phyloP scores from a whole-genome alignment of 2,888 invertebrate species.

The Tupiocoris notatus region DNA sequence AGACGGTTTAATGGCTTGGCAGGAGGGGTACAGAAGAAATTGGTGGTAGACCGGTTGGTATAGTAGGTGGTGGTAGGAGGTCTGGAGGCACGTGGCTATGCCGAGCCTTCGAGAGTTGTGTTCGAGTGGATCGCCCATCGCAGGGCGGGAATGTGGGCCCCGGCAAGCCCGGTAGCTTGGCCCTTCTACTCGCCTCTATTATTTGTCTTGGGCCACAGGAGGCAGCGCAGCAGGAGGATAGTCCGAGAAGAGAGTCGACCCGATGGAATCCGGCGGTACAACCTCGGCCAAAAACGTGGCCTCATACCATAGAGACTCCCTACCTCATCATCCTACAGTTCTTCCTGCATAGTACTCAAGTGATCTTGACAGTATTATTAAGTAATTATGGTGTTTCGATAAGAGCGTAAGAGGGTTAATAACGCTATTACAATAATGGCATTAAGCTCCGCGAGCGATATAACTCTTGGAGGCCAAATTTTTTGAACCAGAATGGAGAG shows the following conservation, averaged over 20 bases:
- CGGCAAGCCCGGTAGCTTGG: slow-evolving; percentile 46
- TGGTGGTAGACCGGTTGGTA: neutral
- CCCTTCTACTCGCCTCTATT: slow-evolving; percentile 46
- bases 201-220: slow-evolving; percentile 46
- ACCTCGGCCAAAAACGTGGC: slow-evolving; percentile 31
- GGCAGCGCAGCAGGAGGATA: slow-evolving; percentile 29
- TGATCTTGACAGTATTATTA: too few relatives aligned
- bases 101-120: slow-evolving; percentile 28
- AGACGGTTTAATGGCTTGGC: neutral
- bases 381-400: too few relatives aligned
- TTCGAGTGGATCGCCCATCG: slow-evolving; percentile 28
- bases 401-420: too few relatives aligned
- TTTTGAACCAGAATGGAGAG: too few relatives aligned
- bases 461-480: too few relatives aligned
- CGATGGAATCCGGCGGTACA: slow-evolving; percentile 43
- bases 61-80: slow-evolving; percentile 1
- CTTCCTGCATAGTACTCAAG: too few relatives aligned
- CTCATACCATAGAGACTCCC: slow-evolving; percentile 23
- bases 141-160: slow-evolving; percentile 23
- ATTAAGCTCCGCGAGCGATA: too few relatives aligned
- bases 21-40: neutral
- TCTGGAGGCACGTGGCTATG: slow-evolving; percentile 22
- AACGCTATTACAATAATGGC: too few relatives aligned
- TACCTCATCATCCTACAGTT: too few relatives aligned
- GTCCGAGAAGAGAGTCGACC: slow-evolving; percentile 39